Evolutionary conservation across 92 coral and sea anemone species (phyloP), one percentile per base, ranked within the genome.

Genomic region (Hydrozoanthus gracilis): DNA sequence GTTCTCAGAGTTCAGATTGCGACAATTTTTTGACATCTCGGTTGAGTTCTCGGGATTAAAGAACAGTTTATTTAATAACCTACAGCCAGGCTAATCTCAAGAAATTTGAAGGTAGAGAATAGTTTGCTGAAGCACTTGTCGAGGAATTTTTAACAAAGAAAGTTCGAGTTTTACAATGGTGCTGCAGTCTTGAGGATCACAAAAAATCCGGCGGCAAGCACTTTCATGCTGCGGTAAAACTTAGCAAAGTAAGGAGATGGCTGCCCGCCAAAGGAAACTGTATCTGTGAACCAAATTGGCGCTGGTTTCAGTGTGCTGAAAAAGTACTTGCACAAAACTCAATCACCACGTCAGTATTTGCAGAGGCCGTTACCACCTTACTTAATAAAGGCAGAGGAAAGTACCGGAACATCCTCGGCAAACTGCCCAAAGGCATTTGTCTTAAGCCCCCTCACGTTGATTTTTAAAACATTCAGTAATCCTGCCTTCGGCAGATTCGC

Each of bases 401-500:
- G 51, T 91, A 84, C 74, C 51, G 90, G 82, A 91, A 91, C 82
- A 15, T 88, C 8, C 89, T 91, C 86, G 4, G 90, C 90, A 3
- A 71, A 76, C 61, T 68, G 66, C 44, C 82, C 71, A 4, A 91
- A 86, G 17, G 69, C 92, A 2, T 91, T 88, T 73, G n/a, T n/a
- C n/a, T n/a, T n/a, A n/a, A n/a, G n/a, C n/a, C n/a, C n/a, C n/a
- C n/a, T n/a, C n/a, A n/a, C n/a, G n/a, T n/a, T n/a, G n/a, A 52
- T 91, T 46, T 88, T 76, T 68, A 72, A 73, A 8, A 79, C 87
- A 0, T 91, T 88, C 67, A 73, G 66, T 15, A 88, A 91, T 88
- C 94, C 94, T 5, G 94, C 94, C 2, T 18, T 67, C 20, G 86
- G 83, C 48, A 82, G 87, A 50, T 91, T 88, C 78, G 94, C 92